phyloP scores from a whole-genome alignment of 2,888 invertebrate genomes.

The Odiellus spinosus region DNA sequence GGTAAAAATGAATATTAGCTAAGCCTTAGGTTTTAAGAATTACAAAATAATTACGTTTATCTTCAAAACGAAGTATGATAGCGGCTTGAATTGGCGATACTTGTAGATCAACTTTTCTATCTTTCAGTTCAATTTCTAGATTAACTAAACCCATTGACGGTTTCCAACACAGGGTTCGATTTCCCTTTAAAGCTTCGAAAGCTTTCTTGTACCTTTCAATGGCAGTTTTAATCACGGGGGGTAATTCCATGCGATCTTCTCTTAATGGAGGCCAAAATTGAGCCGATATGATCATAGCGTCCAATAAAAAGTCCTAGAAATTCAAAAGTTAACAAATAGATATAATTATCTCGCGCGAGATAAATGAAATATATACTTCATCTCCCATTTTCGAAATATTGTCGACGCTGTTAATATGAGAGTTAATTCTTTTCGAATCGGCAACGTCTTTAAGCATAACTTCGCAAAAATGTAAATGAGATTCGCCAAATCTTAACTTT shows the following conservation, averaged over 20 bases:
- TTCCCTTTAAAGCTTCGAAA: constrained; percentile 68
- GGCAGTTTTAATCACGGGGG: constrained; percentile 58
- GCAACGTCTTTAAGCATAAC: constrained; percentile 96
- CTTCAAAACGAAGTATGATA: constrained; percentile 81
- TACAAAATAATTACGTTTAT: constrained; percentile 46
- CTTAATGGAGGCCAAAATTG: constrained; percentile 98
- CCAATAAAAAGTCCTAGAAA: constrained; percentile 41
- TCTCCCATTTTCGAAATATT: constrained; percentile 1
- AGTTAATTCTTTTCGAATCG: constrained; percentile 85
- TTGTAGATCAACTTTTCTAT: constrained; percentile 51
- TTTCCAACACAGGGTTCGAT: constrained; percentile 83
- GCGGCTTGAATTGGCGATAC: constrained; percentile 88
- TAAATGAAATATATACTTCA: no score
- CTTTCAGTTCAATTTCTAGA: constrained; percentile 73
- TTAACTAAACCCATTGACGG: constrained; percentile 81
- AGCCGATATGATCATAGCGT: constrained; percentile 83
- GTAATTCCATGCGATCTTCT: constrained; percentile 78
- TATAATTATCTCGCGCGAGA: no score
- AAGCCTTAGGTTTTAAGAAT: no score
- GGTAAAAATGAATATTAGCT: no score
- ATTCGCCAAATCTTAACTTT: constrained; percentile 84
- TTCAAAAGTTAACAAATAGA: constrained; percentile 31
- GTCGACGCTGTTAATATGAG: constrained; percentile 31
- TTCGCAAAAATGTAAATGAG: constrained; percentile 91
- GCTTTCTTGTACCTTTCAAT: constrained; percentile 72